Evolutionary conservation across 2,113 vertebrate genomes (phyloP).

Genomic region (Nyctereutes procyonoides): DNA sequence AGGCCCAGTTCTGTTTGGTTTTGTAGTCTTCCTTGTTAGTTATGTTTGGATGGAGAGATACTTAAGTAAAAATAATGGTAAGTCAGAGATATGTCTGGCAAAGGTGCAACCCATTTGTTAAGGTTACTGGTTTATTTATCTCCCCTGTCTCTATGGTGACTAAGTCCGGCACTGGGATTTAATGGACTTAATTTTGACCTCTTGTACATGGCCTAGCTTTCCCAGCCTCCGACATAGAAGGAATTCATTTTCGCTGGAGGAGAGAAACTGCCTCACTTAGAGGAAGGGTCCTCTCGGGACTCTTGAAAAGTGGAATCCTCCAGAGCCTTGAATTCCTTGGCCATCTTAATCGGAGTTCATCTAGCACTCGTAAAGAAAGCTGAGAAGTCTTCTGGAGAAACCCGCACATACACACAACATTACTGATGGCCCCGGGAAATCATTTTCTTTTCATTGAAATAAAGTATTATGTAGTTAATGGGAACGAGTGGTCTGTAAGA

Average conservation of each 20-base stretch:
- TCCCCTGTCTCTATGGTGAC: slow-evolving; percentile 76
- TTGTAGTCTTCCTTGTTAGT: slow-evolving; percentile 69
- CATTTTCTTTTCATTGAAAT: slow-evolving; percentile 59
- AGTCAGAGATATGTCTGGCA: slow-evolving; percentile 77
- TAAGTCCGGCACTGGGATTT: slow-evolving; percentile 71
- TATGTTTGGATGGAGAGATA: slow-evolving; percentile 77
- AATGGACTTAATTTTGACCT: slow-evolving; percentile 81
- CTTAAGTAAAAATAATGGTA: slow-evolving; percentile 78
- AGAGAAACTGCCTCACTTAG: slow-evolving; percentile 49
- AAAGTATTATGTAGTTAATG: not conserved
- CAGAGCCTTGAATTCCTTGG: slow-evolving; percentile 5
- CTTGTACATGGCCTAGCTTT: slow-evolving; percentile 65
- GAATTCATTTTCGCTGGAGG: slow-evolving; percentile 69
- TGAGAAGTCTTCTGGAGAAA: not conserved
- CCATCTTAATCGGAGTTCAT: not conserved
- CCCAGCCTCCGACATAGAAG: slow-evolving; percentile 65
- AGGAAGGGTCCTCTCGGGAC: slow-evolving; percentile 14
- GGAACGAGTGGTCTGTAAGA: slow-evolving; percentile 20
- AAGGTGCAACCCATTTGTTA: slow-evolving; percentile 76
- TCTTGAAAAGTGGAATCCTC: slow-evolving; percentile 3
- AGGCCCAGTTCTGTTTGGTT: slow-evolving; percentile 78
- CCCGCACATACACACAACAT: not conserved
- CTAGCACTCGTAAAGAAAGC: slow-evolving; percentile 5
- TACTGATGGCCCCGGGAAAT: not conserved
- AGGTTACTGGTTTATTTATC: slow-evolving; percentile 82